Conservation (phyloP, 2,113 vertebrate species). For the Anhinga anhinga region DNA sequence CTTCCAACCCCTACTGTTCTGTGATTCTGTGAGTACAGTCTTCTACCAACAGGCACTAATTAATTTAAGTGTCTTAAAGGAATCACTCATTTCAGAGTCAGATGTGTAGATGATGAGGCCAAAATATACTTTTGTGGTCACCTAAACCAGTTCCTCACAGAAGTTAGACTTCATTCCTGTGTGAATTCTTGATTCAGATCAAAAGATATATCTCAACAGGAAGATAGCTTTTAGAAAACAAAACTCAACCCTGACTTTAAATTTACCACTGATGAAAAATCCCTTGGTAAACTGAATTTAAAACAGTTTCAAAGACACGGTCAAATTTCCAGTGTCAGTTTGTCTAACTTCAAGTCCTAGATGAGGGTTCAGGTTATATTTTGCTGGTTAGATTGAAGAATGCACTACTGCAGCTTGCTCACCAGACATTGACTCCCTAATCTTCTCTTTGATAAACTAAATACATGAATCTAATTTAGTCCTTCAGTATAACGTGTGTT, state of each 20-base stretch:
- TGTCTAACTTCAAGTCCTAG: neutral
- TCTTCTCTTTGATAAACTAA: constrained; percentile 1
- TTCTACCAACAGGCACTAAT: neutral
- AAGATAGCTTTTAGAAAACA: neutral
- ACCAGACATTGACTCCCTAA: neutral
- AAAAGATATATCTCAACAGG: neutral
- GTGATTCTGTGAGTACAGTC: neutral
- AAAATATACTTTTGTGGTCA: neutral
- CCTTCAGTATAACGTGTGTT: neutral
- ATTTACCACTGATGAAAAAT: neutral
- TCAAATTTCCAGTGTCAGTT: neutral
- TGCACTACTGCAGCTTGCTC: neutral
- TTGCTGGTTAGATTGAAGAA: neutral
- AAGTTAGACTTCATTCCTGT: neutral
- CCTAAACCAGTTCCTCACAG: neutral
- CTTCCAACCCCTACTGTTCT: too few relatives aligned
- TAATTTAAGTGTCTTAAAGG: neutral
- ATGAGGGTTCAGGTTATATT: neutral
- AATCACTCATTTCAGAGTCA: neutral
- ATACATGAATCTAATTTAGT: neutral
- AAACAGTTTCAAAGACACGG: neutral
- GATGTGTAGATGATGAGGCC: neutral
- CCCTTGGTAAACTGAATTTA: neutral
- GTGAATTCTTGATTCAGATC: neutral
- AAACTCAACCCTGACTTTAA: neutral